Conservation (phyloP, 1,140 invertebrate genomes). For the Drosophila subobscura region DNA sequence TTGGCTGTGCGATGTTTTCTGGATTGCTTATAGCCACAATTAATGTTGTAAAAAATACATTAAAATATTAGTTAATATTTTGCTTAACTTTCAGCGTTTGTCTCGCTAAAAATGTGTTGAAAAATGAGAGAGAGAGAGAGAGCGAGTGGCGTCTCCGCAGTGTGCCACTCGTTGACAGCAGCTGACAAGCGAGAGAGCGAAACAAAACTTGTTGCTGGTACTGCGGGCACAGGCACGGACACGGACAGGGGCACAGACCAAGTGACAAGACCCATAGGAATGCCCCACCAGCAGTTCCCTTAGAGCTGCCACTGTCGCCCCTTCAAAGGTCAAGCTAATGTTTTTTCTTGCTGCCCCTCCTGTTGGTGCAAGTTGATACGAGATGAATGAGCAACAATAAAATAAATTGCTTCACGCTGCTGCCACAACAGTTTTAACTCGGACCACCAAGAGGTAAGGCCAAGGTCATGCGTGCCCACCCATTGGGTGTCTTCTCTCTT, state of each 20-base stretch:
- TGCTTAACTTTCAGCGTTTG: too few relatives aligned
- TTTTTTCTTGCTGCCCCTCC: not conserved
- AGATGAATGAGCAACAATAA: conserved; percentile 52
- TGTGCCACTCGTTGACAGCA: too few relatives aligned
- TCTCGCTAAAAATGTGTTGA: too few relatives aligned
- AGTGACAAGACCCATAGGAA: not conserved
- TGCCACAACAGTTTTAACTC: conserved; percentile 42
- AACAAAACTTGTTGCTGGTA: conserved; percentile 26
- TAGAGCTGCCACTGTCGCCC: not conserved
- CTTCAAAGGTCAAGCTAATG: not conserved
- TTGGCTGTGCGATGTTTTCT: too few relatives aligned
- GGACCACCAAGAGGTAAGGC: conserved; percentile 17
- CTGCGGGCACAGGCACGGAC: too few relatives aligned
- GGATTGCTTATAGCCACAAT: too few relatives aligned
- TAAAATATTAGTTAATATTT: too few relatives aligned
- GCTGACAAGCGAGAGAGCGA: not conserved
- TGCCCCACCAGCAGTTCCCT: not conserved
- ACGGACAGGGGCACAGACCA: too few relatives aligned
- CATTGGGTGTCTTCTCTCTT: conserved; percentile 1
- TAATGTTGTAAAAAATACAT: too few relatives aligned
- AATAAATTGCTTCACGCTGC: conserved; percentile 54
- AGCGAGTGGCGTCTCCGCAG: too few relatives aligned
- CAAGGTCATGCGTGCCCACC: conserved; percentile 1
- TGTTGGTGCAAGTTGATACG: conserved; percentile 59
- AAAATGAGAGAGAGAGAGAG: too few relatives aligned